Conservation (phyloP, 1,140 invertebrate genomes). For the Diabrotica undecimpunctata region DNA sequence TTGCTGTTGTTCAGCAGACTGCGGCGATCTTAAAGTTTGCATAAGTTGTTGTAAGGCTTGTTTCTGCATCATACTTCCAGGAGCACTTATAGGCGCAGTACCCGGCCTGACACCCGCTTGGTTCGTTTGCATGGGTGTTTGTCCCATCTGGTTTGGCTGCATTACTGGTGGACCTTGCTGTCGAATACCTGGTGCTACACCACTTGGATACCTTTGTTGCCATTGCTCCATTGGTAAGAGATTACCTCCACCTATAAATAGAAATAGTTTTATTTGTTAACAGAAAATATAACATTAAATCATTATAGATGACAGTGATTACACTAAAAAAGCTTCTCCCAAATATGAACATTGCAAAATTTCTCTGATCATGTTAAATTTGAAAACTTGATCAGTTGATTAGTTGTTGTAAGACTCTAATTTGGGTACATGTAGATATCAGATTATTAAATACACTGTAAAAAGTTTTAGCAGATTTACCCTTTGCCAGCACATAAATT, state of each 20-base stretch:
- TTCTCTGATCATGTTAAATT: too few relatives aligned
- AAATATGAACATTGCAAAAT: not conserved
- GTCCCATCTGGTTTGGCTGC: conserved; percentile 29
- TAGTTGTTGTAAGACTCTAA: too few relatives aligned
- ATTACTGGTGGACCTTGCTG: conserved; percentile 47
- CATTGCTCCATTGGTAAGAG: conserved; percentile 68
- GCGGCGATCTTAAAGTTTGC: conserved; percentile 82
- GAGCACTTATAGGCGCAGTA: conserved; percentile 44
- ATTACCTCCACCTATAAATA: conserved; percentile 43
- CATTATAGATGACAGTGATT: conserved; percentile 10
- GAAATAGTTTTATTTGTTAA: not conserved
- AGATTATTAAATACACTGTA: too few relatives aligned
- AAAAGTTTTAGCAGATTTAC: too few relatives aligned
- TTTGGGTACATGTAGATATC: too few relatives aligned
- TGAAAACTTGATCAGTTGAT: too few relatives aligned
- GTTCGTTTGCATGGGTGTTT: conserved; percentile 26
- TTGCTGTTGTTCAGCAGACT: conserved; percentile 87
- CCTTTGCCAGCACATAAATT: too few relatives aligned
- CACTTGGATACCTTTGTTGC: conserved; percentile 54
- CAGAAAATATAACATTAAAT: too few relatives aligned
- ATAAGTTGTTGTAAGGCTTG: conserved; percentile 86
- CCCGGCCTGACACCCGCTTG: conserved; percentile 31
- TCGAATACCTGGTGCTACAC: conserved; percentile 48
- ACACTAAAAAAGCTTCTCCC: not conserved
- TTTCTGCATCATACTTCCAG: conserved; percentile 56